phyloP scores from a whole-genome alignment of 2,113 vertebrate species.

The Chaenogobius annularis region DNA sequence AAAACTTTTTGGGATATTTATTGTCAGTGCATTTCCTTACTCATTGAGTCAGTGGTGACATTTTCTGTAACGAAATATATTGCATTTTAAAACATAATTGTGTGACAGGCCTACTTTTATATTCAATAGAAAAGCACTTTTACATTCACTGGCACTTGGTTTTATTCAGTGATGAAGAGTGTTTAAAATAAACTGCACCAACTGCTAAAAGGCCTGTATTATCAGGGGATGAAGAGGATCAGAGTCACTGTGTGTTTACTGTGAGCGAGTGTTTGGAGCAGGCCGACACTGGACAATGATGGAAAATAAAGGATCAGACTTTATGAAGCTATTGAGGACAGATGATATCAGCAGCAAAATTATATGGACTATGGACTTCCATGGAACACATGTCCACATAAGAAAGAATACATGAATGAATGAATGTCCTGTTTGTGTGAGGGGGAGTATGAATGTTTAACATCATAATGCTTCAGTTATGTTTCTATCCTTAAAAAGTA shows the following conservation, averaged over 20 bases:
- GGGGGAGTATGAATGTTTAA: conserved; percentile 23
- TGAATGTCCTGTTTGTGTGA: conserved; percentile 12
- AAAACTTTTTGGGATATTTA: no score
- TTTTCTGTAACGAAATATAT: no score
- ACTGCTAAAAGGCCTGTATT: conserved; percentile 9
- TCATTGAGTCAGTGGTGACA: no score
- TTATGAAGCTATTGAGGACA: conserved; percentile 12
- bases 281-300: neutral
- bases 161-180: conserved; percentile 4
- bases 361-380: conserved; percentile 50
- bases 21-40: no score
- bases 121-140: neutral
- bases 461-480: conserved; percentile 22
- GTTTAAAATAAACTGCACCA: neutral
- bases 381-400: conserved; percentile 30
- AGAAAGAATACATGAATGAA: neutral
- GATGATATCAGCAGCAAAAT: conserved; percentile 27
- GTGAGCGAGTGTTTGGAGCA: conserved; percentile 13
- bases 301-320: conserved; percentile 12
- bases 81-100: no score
- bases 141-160: neutral
- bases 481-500: no score
- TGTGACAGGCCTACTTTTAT: neutral
- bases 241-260: neutral
- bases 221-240: conserved; percentile 2